Evolutionary conservation across 2,797 vertebrate genomes (phyloP).

Genomic region (Decapterus maruadsi): DNA sequence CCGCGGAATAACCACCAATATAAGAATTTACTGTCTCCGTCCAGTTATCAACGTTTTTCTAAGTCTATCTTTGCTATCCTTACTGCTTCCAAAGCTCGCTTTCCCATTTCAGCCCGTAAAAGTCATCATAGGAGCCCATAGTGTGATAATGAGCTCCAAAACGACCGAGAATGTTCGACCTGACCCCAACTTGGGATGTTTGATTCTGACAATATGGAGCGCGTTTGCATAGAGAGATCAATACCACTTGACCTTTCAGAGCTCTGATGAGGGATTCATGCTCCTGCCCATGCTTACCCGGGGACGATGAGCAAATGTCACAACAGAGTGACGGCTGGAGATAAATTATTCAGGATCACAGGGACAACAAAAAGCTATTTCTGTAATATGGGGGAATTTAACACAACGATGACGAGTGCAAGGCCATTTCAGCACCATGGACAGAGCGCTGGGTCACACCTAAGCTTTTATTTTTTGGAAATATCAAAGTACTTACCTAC

Average conservation of each 20-base stretch:
- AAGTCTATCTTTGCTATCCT: background rate
- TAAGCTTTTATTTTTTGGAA: background rate
- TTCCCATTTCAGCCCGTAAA: background rate
- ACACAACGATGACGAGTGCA: slow-evolving; percentile 10
- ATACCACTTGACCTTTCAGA: slow-evolving; percentile 83
- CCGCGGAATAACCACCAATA: slow-evolving; percentile 8
- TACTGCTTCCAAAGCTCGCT: background rate
- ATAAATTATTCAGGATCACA: slow-evolving; percentile 82
- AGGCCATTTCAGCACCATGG: slow-evolving; percentile 33
- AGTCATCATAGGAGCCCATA: background rate
- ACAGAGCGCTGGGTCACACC: slow-evolving; percentile 30
- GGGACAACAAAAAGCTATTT: slow-evolving; percentile 72
- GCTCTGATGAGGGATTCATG: slow-evolving; percentile 73
- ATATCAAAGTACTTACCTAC: background rate
- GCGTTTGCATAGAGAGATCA: slow-evolving; percentile 75
- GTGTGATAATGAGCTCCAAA: slow-evolving; percentile 9
- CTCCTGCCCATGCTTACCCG: slow-evolving; percentile 63
- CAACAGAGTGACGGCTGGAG: slow-evolving; percentile 42
- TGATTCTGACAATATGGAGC: slow-evolving; percentile 58
- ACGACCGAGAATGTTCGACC: slow-evolving; percentile 48
- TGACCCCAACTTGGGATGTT: slow-evolving; percentile 55
- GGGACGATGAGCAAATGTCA: slow-evolving; percentile 86
- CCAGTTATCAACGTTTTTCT: background rate
- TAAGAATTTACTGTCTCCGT: background rate
- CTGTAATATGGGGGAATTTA: slow-evolving; percentile 51